phyloP scores from a whole-genome alignment of 2,113 vertebrate species.

The Ochotona princeps region DNA sequence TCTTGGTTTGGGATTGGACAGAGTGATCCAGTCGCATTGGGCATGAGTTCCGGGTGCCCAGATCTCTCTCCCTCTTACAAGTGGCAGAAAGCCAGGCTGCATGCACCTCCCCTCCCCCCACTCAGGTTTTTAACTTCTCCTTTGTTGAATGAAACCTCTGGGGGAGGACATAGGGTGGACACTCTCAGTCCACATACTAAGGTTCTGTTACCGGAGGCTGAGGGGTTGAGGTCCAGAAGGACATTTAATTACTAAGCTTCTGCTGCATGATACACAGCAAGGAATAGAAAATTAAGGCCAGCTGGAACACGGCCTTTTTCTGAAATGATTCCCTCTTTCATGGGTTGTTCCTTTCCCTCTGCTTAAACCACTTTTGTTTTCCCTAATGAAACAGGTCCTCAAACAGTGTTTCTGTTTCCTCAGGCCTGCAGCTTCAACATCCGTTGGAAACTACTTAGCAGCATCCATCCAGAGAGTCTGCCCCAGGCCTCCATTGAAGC shows the following conservation, averaged over 20 bases:
- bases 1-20: neutral
- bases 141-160: neutral
- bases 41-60: neutral
- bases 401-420: neutral
- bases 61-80: neutral
- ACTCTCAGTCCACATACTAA: accelerated
- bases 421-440: neutral
- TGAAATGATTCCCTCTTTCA: neutral
- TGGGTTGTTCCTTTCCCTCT: neutral
- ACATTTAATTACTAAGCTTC: neutral
- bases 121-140: neutral
- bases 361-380: neutral
- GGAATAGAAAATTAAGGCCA: neutral
- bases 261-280: neutral
- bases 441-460: neutral
- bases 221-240: neutral
- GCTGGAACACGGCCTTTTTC: neutral
- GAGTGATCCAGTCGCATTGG: neutral
- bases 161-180: neutral
- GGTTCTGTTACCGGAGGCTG: neutral
- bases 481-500: neutral
- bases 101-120: neutral
- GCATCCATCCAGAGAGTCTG: neutral
- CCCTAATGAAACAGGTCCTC: neutral
- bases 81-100: neutral